Evolutionary conservation across 2,888 invertebrate genomes (phyloP), one percentile per base, ranked within the genome.

Genomic region (Hipparchia sbordonii): DNA sequence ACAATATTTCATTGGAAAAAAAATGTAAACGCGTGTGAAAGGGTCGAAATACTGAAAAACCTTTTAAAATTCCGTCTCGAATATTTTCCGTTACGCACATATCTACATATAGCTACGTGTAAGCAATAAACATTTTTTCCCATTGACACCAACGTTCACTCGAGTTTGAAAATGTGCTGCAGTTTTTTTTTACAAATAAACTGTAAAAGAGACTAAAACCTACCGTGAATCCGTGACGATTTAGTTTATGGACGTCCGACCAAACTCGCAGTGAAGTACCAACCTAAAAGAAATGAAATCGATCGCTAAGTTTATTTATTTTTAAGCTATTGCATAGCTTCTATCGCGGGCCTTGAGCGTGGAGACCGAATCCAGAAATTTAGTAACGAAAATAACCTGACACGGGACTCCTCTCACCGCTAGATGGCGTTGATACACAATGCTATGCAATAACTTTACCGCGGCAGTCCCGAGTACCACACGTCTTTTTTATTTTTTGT

Each of bases 101-200:
- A 56, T 13, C 23, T 23, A 23, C 23, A 1, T 23, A 23, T 23
- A 7, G n/a, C 10, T 59, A 33, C 56, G 6, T 48, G 13, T 33
- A 23, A 52, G 33, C 33, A 52, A 65, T 39, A 39, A 52, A 52
- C 51, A 52, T 52, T 52, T 60, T 51, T n/a, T 65, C 10, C 52
- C 12, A 52, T 65, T 52, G 33, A 65, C 52, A 65, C 46, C 10
- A 12, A 2, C 6, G 33, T 65, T 13, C 13, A 12, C 63, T 65
- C 65, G 63, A 51, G 48, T 63, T 51, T 56, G 45, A 56, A 67
- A 67, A 45, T 39, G 45, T 13, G n/a, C 51, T 54, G 12, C 33
- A n/a, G 52, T 52, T 23, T 12, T 56, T 56, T 60, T 67, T 66
- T 67, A 9, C 10, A 10, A 52, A 52, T 33, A 67, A 57, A 46